These are phyloP conservation scores for Buathra laborator DNA, from an alignment of 2,888 invertebrate species.

Conservation along the genomic window DNA sequence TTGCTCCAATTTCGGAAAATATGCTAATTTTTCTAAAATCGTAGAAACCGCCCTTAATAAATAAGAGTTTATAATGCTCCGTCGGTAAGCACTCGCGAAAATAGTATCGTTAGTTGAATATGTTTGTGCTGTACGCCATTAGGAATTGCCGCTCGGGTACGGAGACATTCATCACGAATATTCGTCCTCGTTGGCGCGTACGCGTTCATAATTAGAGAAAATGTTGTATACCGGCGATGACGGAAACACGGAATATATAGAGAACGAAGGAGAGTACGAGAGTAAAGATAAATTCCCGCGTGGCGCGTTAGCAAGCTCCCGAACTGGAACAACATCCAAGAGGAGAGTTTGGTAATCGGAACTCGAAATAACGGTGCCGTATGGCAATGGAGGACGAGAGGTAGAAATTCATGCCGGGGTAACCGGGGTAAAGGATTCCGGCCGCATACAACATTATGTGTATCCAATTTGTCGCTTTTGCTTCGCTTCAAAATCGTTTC, in stretches of 20 bases:
- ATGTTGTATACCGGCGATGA: neutral
- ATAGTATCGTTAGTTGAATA: too few relatives aligned
- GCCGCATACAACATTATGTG: neutral
- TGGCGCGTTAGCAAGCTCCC: conserved; percentile 52
- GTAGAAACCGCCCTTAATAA: too few relatives aligned
- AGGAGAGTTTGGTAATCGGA: conserved; percentile 50
- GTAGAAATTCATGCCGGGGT: neutral
- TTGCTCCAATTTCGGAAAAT: too few relatives aligned
- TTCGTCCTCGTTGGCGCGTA: conserved; percentile 40
- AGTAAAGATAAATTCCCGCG: conserved; percentile 32
- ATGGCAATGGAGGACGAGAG: neutral
- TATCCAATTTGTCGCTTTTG: too few relatives aligned
- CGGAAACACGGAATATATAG: neutral
- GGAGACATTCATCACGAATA: conserved; percentile 19
- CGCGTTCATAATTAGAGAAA: conserved; percentile 37
- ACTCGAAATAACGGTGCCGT: conserved; percentile 29
- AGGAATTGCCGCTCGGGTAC: neutral
- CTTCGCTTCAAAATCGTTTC: too few relatives aligned
- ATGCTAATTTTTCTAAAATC: too few relatives aligned
- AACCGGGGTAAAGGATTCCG: neutral
- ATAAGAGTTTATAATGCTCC: too few relatives aligned
- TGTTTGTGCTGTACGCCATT: too few relatives aligned
- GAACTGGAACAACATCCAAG: conserved; percentile 63
- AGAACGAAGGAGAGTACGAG: neutral
- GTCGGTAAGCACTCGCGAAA: too few relatives aligned